Conservation (phyloP, 2,888 invertebrate species). For the Griposia aprilina region DNA sequence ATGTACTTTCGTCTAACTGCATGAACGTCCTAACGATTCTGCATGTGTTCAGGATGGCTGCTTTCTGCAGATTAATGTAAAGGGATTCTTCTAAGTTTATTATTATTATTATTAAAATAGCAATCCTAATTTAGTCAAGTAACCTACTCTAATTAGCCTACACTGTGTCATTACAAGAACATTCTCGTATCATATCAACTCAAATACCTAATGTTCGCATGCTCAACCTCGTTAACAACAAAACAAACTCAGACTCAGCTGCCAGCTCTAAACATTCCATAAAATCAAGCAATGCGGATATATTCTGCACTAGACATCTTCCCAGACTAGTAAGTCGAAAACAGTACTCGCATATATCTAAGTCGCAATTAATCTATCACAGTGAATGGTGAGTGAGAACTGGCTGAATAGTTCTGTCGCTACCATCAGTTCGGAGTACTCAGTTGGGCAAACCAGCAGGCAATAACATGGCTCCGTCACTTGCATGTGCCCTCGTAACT, state of each 20-base stretch:
- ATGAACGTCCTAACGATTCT: too few species aligned
- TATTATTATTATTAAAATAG: too few species aligned
- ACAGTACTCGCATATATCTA: conserved; percentile 60
- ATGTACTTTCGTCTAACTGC: too few species aligned
- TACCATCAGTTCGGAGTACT: conserved; percentile 68
- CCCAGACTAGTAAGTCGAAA: conserved; percentile 58
- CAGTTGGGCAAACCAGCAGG: conserved; percentile 74
- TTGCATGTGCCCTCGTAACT: conserved; percentile 66
- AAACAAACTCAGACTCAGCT: conserved; percentile 6
- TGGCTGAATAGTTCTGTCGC: conserved; percentile 67
- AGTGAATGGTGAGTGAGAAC: conserved; percentile 65
- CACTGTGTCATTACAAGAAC: background rate
- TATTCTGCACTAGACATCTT: conserved; percentile 54
- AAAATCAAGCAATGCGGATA: conserved; percentile 49
- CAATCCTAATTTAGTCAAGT: background rate
- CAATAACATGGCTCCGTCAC: conserved; percentile 77
- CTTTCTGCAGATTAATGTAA: too few species aligned
- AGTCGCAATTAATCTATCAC: conserved; percentile 69
- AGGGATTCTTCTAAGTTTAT: too few species aligned
- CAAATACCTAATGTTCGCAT: background rate
- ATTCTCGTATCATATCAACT: background rate
- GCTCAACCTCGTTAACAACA: background rate
- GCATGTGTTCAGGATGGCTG: too few species aligned
- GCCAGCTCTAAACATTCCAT: conserved; percentile 25
- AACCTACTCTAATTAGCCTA: background rate